These are phyloP conservation scores for Catharus fuscescens DNA, from an alignment of 2,113 vertebrate genomes.

Conservation along the genomic window DNA sequence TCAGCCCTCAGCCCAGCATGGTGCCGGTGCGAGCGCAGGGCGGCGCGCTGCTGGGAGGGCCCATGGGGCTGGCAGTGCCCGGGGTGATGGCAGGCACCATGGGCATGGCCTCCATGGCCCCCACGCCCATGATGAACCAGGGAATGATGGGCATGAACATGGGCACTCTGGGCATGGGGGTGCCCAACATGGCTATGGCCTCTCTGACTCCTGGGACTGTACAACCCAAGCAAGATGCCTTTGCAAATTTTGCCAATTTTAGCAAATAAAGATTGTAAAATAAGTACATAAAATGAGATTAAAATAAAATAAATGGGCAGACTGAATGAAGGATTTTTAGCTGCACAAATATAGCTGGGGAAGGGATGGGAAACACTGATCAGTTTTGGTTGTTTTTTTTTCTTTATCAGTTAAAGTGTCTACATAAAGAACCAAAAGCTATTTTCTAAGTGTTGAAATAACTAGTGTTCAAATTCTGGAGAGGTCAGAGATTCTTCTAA, in stretches of 20 bases:
- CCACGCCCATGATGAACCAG: conserved; percentile 79
- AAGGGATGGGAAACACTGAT: conserved; percentile 74
- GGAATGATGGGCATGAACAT: conserved; percentile 89
- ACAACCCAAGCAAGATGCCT: conserved; percentile 95
- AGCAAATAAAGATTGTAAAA: conserved; percentile 89
- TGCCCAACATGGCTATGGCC: conserved; percentile 73
- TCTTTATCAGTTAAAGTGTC: conserved; percentile 72
- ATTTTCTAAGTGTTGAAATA: conserved; percentile 74
- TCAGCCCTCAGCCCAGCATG: conserved; percentile 82
- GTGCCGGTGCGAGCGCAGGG: conserved; percentile 77
- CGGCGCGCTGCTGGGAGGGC: conserved; percentile 81
- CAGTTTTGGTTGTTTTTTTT: conserved; percentile 50
- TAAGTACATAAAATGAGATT: conserved; percentile 7
- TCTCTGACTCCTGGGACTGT: conserved; percentile 83
- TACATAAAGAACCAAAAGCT: conserved; percentile 76
- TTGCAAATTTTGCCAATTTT: conserved; percentile 98
- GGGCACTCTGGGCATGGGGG: conserved; percentile 83
- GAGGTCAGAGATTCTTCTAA: conserved; percentile 60
- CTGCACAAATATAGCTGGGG: conserved; percentile 80
- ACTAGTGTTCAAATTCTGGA: conserved; percentile 64
- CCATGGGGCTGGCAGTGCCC: conserved; percentile 82
- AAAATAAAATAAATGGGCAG: conserved; percentile 53
- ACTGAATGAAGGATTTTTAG: conserved; percentile 91
- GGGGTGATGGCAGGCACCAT: conserved; percentile 84
- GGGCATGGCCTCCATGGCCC: conserved; percentile 81